Evolutionary conservation across 2,888 invertebrate genomes (phyloP).

Genomic region (Nomada flava): DNA sequence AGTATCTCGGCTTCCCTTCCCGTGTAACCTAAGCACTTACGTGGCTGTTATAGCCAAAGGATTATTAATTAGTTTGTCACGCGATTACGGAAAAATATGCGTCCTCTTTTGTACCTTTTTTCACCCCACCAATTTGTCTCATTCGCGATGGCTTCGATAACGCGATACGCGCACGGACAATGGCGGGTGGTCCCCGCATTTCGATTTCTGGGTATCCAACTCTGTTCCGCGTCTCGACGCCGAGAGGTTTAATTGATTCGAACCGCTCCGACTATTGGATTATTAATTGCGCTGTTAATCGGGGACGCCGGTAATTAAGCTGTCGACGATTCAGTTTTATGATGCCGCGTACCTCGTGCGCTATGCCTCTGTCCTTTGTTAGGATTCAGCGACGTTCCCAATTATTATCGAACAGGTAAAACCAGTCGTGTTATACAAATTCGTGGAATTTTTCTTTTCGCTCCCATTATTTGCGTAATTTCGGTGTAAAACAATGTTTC

Average conservation of each 20-base stretch:
- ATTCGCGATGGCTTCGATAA: neutral
- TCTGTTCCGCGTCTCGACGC: conserved; percentile 21
- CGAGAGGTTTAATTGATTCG: conserved; percentile 63
- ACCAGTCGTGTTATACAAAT: neutral
- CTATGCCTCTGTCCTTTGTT: conserved; percentile 30
- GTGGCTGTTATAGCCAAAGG: conserved; percentile 72
- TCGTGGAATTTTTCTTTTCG: neutral
- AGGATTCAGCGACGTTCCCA: neutral
- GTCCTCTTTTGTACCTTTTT: neutral
- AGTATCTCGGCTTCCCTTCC: conserved; percentile 79
- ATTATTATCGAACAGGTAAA: conserved; percentile 9
- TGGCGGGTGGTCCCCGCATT: neutral
- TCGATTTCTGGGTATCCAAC: conserved; percentile 4
- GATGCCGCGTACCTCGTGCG: conserved; percentile 38
- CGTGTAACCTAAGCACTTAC: conserved; percentile 76
- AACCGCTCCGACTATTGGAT: conserved; percentile 57
- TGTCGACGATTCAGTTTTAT: conserved; percentile 62
- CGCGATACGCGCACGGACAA: neutral
- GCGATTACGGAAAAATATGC: conserved; percentile 34
- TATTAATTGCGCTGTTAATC: conserved; percentile 63
- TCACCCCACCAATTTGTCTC: neutral
- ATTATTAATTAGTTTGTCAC: conserved; percentile 73
- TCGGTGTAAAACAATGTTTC: neutral
- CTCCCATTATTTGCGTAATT: neutral
- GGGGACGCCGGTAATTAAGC: conserved; percentile 64